Evolutionary conservation across 35 echinoderm and acorn worm genomes (phyloP), one percentile per base, ranked within the genome.

Genomic region (Lytechinus variegatus): DNA sequence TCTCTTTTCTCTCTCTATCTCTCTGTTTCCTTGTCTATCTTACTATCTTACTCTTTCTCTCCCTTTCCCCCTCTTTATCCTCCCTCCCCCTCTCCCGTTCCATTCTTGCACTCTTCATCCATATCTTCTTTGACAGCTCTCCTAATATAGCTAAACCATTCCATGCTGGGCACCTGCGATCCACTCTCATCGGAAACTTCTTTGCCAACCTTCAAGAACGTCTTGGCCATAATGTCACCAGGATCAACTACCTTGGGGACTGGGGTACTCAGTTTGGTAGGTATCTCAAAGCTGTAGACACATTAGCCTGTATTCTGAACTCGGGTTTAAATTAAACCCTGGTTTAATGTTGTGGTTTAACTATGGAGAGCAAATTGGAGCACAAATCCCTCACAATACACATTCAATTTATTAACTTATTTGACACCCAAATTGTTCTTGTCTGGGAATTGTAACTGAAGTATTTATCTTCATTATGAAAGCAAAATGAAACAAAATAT

Each of bases 141-240:
- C 98, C 98, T 92, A 99, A 99, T 54, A 98, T 99, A 92, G 98
- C 98, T 61, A 99, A 99, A 44, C 98, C 98, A 4, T 99, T 99
- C 92, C 98, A 99, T 95, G 98, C 97, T 27, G 98, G 98, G 56
- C 98, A 99, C 91, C 94, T 99, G 44, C 87, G 98, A 95, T 99
- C 98, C 28, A 99, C 98, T 3, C 95, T 99, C 10, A 99, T 99
- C 27, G 98, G 98, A 93, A 97, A 99, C 95, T 99, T 98, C 86
- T 27, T 99, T 27, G 97, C 97, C 87, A 99, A 99, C 87, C 94
- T 99, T 33, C 95, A 97, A 92, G 51, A 87, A 28, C 53, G 87
- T 44, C 89, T 99, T 89, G 98, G 98, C 14, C 97, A 99, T 57
- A 94, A 98, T 58, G 97, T 98, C 19, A 95, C 94, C 7, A 97